Base-by-base conservation (phyloP, 2,888 invertebrate genomes). In the Drosophila ezoana region DNA sequence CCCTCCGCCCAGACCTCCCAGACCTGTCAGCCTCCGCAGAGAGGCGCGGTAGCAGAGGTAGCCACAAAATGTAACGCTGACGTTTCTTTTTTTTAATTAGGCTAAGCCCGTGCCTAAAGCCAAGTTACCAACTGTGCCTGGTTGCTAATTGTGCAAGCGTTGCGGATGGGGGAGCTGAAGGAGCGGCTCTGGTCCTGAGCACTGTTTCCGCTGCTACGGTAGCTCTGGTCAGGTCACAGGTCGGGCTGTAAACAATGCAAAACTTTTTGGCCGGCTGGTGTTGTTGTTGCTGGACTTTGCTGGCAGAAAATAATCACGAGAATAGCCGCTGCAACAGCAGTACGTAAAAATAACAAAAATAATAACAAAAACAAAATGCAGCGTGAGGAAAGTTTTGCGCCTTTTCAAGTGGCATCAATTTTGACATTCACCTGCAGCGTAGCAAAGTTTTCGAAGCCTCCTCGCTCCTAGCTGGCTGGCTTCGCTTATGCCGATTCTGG, bases 361-460 rank as follows among this genome's bases (percentile, higher is more conserved):
- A 64, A 23, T 43, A 43, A 44, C 43, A 48, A 18, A 28, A 33
- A 11, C 16, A 33, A 43, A 51, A 45, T 68, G 66, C 62, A 76
- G 68, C 58, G 43, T 51, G 73, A 53, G 65, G 60, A 82, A 89
- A 89, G 61, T 82, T 85, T 65, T 72, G 66, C 65, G 49, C 68
- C 47, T 60, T 54, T 88, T 84, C 88, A 88, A 89, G 85, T 83
- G 85, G 87, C 90, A 90, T 90, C 91, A 90, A 90, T 88, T 90
- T 75, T 90, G 91, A 91, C 90, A 85, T 89, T 90, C 89, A 90
- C 91, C 91, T 91, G 91, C 90, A 91, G 83, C 81, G 81, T 53
- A 54, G 60, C 75, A 76, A 88, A 88, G 70, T 82, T 80, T 72
- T 48, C 44, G 58, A 45, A 41, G 61, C 49, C 18, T 13, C 23